Evolutionary conservation across 2,888 invertebrate species (phyloP), one percentile per base, ranked within the genome.

Genomic region (Suillia variegata): DNA sequence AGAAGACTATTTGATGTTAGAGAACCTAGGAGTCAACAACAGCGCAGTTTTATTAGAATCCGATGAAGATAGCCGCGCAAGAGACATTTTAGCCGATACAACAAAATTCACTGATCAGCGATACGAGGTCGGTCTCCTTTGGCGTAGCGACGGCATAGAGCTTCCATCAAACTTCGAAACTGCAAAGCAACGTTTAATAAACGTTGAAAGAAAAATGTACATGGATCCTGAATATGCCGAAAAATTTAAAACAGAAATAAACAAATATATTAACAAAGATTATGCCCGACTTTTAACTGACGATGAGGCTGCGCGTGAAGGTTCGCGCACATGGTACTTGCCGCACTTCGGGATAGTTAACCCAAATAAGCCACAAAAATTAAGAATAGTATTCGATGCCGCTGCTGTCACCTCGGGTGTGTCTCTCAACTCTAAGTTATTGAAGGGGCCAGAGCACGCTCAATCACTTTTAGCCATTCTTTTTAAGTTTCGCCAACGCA

Each of bases 341-440:
- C 62, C 65, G 15, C 63, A 62, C 45, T 65, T 65, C 51, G 55
- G 17, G 2, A 48, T 59, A 12, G 15, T 17, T 2, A 59, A 59
- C 54, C 61, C 54, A 8, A 61, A 70, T 47, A 74, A 73, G 56
- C 74, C 71, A 4, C 66, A 63, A 1, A 73, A 71, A 51, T 34
- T 74, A 1, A 52, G 74, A 4, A 57, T 75, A 4, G 73, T 74
- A 0, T 73, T 73, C 56, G 74, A 75, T 51, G 73, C 75, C 4
- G 76, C 76, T 4, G 73, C 74, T 10, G 62, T 59, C n/a, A 58
- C 63, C 0, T 26, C 48, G 3, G 69, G 70, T 1, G 50, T 62
- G 1, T 69, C 68, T 1, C 59, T 78, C 1, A 77, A 77, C 26
- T 67, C 70, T 18, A 24, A 54, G 3, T 52, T 77, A 18, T 33